These are phyloP conservation scores for Falco peregrinus DNA, from an alignment of 2,797 vertebrate genomes.

Conservation along the genomic window DNA sequence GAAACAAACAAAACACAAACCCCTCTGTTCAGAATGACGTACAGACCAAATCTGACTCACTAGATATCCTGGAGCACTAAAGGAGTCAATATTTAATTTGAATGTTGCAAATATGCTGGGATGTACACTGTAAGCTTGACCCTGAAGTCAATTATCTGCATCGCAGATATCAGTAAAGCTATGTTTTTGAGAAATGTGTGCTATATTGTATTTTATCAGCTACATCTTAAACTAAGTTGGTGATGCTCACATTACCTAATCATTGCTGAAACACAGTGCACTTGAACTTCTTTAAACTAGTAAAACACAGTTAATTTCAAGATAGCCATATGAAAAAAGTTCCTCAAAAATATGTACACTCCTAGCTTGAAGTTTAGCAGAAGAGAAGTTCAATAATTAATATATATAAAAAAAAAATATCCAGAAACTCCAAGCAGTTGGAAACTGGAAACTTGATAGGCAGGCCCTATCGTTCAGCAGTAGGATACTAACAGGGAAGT, in stretches of 20 bases:
- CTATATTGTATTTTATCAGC: accelerated
- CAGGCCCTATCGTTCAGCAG: neutral
- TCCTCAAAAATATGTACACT: neutral
- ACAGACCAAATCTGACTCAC: neutral
- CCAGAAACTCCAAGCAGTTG: neutral
- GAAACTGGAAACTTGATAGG: neutral
- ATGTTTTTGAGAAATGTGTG: neutral
- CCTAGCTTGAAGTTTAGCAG: neutral
- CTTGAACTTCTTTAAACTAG: neutral
- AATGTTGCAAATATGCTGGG: neutral
- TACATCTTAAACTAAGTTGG: neutral
- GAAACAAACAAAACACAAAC: neutral
- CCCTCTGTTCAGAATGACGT: neutral
- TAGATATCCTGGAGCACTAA: neutral
- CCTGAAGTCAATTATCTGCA: neutral
- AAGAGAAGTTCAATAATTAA: neutral
- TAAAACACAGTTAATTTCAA: neutral
- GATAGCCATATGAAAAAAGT: neutral
- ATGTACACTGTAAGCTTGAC: neutral
- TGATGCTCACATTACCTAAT: neutral
- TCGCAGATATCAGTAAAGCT: neutral
- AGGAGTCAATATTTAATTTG: neutral
- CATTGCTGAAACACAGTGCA: neutral
- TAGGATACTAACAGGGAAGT: neutral
- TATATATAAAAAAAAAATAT: neutral